Evolutionary conservation across 2,888 invertebrate species (phyloP).

Genomic region (Uloborus plumipes): DNA sequence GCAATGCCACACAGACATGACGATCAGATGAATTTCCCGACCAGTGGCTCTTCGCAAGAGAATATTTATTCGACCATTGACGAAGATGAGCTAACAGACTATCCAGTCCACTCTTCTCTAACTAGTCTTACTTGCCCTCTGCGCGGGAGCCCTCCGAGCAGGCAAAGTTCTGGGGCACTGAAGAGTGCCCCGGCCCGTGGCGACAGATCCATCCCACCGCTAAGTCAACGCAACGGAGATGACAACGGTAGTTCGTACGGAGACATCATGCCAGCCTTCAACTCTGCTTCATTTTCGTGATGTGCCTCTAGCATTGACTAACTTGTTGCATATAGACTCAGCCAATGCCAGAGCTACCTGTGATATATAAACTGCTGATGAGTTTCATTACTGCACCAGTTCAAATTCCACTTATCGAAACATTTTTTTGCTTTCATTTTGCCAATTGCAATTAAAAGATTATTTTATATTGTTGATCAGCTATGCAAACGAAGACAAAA

Average conservation of each 20-base stretch:
- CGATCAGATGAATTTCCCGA: constrained; percentile 10
- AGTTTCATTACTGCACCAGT: constrained; percentile 45
- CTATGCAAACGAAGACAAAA: too few relatives aligned
- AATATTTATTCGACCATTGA: constrained; percentile 65
- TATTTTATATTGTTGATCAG: too few relatives aligned
- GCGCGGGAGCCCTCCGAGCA: too few relatives aligned
- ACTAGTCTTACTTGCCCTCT: constrained; percentile 45
- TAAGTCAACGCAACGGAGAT: constrained; percentile 56
- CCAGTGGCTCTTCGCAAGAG: constrained; percentile 45
- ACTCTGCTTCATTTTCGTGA: constrained; percentile 54
- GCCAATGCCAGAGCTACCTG: constrained; percentile 54
- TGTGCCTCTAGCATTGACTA: constrained; percentile 27
- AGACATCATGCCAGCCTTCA: constrained; percentile 60
- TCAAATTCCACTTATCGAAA: constrained; percentile 37
- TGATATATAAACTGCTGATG: constrained; percentile 51
- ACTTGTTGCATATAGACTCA: constrained; percentile 2
- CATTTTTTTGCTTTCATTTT: constrained; percentile 32
- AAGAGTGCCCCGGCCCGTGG: constrained; percentile 28
- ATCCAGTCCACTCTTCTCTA: constrained; percentile 30
- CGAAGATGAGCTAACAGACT: constrained; percentile 43
- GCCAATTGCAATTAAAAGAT: too few relatives aligned
- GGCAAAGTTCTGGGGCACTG: constrained; percentile 13
- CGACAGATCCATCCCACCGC: constrained; percentile 33
- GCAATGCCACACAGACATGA: constrained; percentile 12
- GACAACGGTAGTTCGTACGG: constrained; percentile 55